Evolutionary conservation across 1,140 invertebrate genomes (phyloP), one percentile per base, ranked within the genome.

Genomic region (Drosophila tsacasi): DNA sequence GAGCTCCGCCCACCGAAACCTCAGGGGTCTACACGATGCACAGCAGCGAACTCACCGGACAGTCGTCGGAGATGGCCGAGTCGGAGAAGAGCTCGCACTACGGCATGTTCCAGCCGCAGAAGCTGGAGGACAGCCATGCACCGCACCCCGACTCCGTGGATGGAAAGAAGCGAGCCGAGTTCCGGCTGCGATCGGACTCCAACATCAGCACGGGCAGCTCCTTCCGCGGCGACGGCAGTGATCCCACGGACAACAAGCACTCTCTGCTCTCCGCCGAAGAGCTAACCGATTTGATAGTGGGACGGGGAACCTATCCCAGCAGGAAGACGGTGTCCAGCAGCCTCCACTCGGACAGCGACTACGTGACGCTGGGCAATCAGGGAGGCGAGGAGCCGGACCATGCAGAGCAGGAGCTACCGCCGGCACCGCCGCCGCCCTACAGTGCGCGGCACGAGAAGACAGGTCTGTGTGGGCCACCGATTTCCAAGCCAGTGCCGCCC

Each of bases 321-420:
- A 94, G 95, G 37, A 96, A 97, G 76, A 97, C 96, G 0, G 96
- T 97, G 25, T 97, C 96, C 79, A 95, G 95, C 49, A 97, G 96
- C 0, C 95, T 97, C 83, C 97, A 97, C 87, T 97, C 97, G 2
- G 97, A 97, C 79, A 97, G 97, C 17, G 97, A 98, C 91, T 98
- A 98, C 87, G 97, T 98, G 1, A 97, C 96, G 21, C 94, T 97
- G 84, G 96, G 97, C 3, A 95, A 94, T 89, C 92, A 94, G 69
- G 94, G 93, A 30, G 93, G 93, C 21, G 93, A 93, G 10, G 94
- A 94, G 63, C 94, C 94, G 46, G 54, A 75, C 17, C 66, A 73
- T 21, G 35, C 76, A 40, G 93, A 76, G 93, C 73, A 72, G 50
- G 80, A 86, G 44, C 30, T 87, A 42, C 75, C 92, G 2, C 94